These are phyloP conservation scores for Phoeniculus purpureus DNA, from an alignment of 2,797 vertebrate species.

Conservation along the genomic window DNA sequence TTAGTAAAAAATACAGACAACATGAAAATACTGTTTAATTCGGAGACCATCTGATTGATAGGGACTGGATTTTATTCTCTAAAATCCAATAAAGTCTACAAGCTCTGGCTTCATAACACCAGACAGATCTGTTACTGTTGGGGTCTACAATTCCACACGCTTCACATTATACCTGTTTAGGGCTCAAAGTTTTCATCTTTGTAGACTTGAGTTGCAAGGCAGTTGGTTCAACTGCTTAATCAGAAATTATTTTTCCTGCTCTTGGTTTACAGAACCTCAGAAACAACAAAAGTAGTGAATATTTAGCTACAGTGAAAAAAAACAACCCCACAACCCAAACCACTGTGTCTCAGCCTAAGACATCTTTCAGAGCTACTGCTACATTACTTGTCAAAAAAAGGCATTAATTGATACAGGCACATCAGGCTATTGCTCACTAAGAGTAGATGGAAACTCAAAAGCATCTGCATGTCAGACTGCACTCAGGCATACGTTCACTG, in stretches of 20 bases:
- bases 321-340: neutral
- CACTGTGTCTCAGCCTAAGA: neutral
- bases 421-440: neutral
- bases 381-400: neutral
- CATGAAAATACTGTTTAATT: constrained; percentile 17
- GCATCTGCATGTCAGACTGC: neutral
- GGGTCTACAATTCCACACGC: neutral
- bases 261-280: neutral
- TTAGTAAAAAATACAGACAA: neutral
- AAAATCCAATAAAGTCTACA: constrained; percentile 5
- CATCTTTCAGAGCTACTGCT: neutral
- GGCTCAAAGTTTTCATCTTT: neutral
- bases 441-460: neutral
- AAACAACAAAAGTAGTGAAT: neutral
- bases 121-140: neutral
- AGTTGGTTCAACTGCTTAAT: neutral
- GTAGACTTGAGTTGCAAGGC: neutral
- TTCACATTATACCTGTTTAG: neutral
- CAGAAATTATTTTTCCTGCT: neutral
- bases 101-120: neutral
- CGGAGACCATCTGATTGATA: neutral
- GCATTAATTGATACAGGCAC: neutral
- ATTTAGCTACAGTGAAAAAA: neutral
- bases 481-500: neutral
- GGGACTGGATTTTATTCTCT: neutral